Conservation (phyloP, 2,113 vertebrate genomes). For the Cyanoramphus novaezelandiae region DNA sequence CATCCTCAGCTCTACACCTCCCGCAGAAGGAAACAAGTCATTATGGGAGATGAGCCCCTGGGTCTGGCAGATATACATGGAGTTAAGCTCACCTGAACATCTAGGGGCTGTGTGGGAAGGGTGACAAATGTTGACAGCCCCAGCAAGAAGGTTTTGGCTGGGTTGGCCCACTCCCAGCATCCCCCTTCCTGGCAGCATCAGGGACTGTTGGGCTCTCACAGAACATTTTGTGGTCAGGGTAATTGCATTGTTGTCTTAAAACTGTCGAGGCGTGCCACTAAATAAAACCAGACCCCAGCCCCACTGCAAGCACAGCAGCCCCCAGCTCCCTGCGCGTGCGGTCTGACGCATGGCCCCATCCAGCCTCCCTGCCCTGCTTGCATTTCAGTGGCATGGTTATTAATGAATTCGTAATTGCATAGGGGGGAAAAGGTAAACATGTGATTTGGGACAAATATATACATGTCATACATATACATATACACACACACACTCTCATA, state of each 20-base stretch:
- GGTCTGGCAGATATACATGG: background rate
- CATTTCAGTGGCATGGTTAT: background rate
- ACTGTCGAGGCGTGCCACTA: background rate
- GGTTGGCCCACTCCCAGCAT: background rate
- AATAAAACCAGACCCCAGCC: background rate
- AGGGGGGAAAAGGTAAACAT: background rate
- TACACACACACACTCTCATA: background rate
- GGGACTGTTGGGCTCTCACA: background rate
- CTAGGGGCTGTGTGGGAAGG: background rate
- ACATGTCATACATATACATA: background rate
- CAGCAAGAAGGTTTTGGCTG: rapidly evolving
- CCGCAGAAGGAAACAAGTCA: background rate
- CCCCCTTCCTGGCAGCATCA: background rate
- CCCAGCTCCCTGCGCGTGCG: rapidly evolving
- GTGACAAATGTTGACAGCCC: background rate
- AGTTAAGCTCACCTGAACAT: background rate
- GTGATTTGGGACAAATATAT: background rate
- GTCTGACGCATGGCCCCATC: background rate
- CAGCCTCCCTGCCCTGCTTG: background rate
- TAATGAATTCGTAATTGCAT: constrained; percentile 28
- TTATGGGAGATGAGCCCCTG: background rate
- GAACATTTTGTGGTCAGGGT: background rate
- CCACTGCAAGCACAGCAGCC: background rate
- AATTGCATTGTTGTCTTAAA: constrained; percentile 22
- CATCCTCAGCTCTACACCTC: background rate